Base-by-base conservation (phyloP, 2,888 invertebrate species). In the Andrena chrysosceles region DNA sequence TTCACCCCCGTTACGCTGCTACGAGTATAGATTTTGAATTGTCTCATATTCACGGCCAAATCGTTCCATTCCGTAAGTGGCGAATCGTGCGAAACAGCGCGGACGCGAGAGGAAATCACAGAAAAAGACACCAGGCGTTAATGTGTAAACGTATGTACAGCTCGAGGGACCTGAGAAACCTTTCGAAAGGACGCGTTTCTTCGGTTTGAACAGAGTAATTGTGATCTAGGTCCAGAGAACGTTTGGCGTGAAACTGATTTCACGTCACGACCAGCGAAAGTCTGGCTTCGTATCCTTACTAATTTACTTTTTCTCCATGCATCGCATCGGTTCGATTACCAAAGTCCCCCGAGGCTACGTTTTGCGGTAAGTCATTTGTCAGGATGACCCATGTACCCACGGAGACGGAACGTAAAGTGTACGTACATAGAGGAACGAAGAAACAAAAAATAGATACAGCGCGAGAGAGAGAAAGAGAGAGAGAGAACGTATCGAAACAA, bases 71-170 rank as follows among this genome's bases (percentile, higher is more conserved):
- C 23, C 72, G 67, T 26, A 20, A 48, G 23, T 52, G 42, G 59
- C 59, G 62, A 29, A 64, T 66, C 60, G 49, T 20, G 16, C 49
- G 31, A 63, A 35, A 26, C 49, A 3, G 16, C 60, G 52, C 33
- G 68, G 54, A 16, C 70, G 59, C 67, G 77, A 77, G 75, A 60
- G 77, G 42, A 78, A 82, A 60, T 60, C 64, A 26, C 48, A 4
- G 56, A 54, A 82, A 70, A 69, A 63, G 52, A 68, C 71, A 71
- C 64, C 29, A 81, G 54, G 77, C 66, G 83, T 86, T 85, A 84
- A 60, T 74, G 35, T 35, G 31, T 8, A n/a, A 31, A 20, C 31
- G 73, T 89, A 88, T 90, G 60, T 87, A 87, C 87, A 86, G 77
- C 69, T 83, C 82, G 70, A 73, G 63, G 67, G 71, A 84, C 78